Conservation (phyloP, 2,797 vertebrate species). For the Microchirus variegatus region DNA sequence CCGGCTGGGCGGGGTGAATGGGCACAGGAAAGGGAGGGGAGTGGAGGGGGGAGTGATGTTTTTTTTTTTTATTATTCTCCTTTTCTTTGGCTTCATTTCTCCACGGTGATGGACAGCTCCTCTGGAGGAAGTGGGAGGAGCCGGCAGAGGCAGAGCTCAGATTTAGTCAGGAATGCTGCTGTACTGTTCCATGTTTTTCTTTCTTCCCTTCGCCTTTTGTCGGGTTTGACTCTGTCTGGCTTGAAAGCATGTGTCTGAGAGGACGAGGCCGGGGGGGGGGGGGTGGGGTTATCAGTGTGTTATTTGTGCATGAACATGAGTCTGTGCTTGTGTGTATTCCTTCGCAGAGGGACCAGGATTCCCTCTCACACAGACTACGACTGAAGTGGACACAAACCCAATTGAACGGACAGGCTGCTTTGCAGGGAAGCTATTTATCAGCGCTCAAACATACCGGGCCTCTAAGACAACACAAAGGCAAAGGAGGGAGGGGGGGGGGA, state of each 20-base stretch:
- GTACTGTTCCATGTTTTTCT: conserved; percentile 76
- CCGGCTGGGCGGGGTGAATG: conserved; percentile 71
- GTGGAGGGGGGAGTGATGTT: background rate
- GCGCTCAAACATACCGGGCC: conserved; percentile 36
- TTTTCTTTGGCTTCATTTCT: conserved; percentile 69
- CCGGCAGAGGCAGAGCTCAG: conserved; percentile 65
- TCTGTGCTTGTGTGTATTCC: conserved; percentile 67
- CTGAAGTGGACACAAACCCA: conserved; percentile 50
- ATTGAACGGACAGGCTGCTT: conserved; percentile 33
- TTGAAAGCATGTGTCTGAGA: conserved; percentile 42
- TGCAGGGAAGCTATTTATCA: conserved; percentile 45
- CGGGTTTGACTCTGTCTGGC: conserved; percentile 53
- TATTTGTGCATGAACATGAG: conserved; percentile 5
- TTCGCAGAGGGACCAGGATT: conserved; percentile 73
- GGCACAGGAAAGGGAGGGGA: conserved; percentile 47
- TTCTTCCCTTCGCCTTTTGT: conserved; percentile 56
- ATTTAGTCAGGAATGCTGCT: conserved; percentile 81
- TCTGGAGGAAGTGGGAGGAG: conserved; percentile 79
- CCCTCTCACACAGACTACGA: conserved; percentile 35
- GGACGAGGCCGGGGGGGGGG: conserved; percentile 32
- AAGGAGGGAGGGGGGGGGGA: conserved; percentile 8
- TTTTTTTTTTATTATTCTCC: conserved; percentile 19
- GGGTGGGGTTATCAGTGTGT: conserved; percentile 50
- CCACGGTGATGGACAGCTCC: conserved; percentile 66
- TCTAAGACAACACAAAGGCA: conserved; percentile 40